Evolutionary conservation across 2,888 invertebrate genomes (phyloP), one percentile per base, ranked within the genome.

Genomic region (Zele albiditarsus): DNA sequence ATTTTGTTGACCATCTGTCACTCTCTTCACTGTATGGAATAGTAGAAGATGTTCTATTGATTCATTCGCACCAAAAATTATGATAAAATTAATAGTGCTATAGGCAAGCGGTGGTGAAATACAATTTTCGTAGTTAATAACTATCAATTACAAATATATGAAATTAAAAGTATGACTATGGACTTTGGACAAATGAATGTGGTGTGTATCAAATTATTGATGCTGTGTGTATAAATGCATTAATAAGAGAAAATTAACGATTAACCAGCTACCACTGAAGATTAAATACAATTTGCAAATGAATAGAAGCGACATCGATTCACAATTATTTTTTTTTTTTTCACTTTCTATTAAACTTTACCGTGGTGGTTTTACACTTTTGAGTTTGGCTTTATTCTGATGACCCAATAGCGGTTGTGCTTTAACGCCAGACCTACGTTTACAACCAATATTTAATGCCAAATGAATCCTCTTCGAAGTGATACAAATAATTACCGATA

Each of bases 351-450:
- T 28, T 49, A 67, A 76, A 81, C 75, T 80, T 86, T 85, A 85
- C 84, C 84, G 81, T 82, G 77, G 71, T 25, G 73, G 60, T 80
- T 83, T 84, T 71, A 80, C 62, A 79, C 74, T 81, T 80, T 84
- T 83, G 78, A 77, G 76, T 80, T 83, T 83, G 75, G 79, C 75
- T 81, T 80, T 82, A 78, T 80, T 80, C 75, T 77, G 83, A 66
- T 81, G 82, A 76, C 77, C 78, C 80, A 78, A 75, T 76, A 78
- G 60, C 72, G 78, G 70, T 78, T 82, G 82, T 58, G 78, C 70
- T 83, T 83, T 83, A 71, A 74, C 72, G 77, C 80, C 80, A 76
- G 77, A 85, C 81, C 83, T 85, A 82, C 69, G 72, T 76, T 80
- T 77, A 74, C 65, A 78, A 78, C 23, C 62, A 46, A 68, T 68